Evolutionary conservation across 2,797 vertebrate genomes (phyloP), one percentile per base, ranked within the genome.

Genomic region (Danio tinwini): DNA sequence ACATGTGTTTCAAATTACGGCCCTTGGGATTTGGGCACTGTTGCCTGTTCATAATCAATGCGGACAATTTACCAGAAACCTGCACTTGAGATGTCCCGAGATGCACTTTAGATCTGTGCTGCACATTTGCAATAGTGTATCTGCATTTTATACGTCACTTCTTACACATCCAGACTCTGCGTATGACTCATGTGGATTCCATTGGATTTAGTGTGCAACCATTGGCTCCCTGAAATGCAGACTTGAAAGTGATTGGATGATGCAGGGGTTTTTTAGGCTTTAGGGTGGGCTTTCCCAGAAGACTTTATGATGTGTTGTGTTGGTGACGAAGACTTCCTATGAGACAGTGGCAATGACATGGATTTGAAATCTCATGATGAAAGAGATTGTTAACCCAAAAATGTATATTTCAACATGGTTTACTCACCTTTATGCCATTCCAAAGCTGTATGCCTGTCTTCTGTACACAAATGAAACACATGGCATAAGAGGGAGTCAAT

Each of bases 231-330:
- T 12, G 21, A 29, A 53, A 50, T 74, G 19, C 73, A 52, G 75
- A 7, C 76, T 52, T 6, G 39, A 55, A 78, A 55, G 65, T 19
- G 69, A 61, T 75, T 80, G 82, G 81, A 19, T 7, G 1, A 10
- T 69, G 55, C 40, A 17, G 13, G 65, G 47, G 56, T 67, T 16
- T 37, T 50, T 59, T 29, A 49, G 69, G 79, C 63, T n/a, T 45
- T 53, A 52, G 53, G 68, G 63, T 83, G 72, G 81, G 63, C 59
- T 86, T 87, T 86, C 79, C 79, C 80, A 83, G 84, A 76, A 84
- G 40, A 76, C n/a, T 65, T 81, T 59, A 74, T 63, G 67, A 63
- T 79, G 55, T 63, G 45, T 11, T 16, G 5, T 50, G 14, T n/a
- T 76, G 74, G 61, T 71, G 67, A 73, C 14, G 65, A 44, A 55